phyloP scores from a whole-genome alignment of 2,113 vertebrate genomes.

The Microcebus lehilahytsara region DNA sequence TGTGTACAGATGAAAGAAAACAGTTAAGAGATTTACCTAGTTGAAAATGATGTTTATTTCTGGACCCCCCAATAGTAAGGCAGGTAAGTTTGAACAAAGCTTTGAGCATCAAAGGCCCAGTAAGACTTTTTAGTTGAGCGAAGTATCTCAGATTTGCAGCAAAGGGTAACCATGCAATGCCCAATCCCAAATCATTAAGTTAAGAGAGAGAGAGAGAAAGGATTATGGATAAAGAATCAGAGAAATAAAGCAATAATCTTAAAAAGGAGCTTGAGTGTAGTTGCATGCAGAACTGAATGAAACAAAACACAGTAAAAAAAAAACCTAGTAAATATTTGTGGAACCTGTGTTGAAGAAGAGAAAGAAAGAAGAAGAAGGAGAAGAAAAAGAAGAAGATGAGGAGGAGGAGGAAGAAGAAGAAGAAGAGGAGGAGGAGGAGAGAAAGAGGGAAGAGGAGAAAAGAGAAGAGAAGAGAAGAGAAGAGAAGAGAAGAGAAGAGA shows the following conservation, averaged over 20 bases:
- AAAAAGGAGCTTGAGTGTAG: neutral
- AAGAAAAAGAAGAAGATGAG: fast-evolving
- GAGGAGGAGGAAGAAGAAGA: too few relatives aligned
- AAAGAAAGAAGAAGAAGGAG: too few relatives aligned
- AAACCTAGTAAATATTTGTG: neutral
- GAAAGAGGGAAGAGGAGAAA: too few relatives aligned
- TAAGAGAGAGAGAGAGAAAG: neutral
- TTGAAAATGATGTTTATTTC: neutral
- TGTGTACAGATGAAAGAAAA: neutral
- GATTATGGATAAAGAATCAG: neutral
- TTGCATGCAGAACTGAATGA: neutral
- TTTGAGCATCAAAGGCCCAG: neutral
- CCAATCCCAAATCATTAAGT: neutral
- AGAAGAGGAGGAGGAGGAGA: too few relatives aligned
- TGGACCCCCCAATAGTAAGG: neutral
- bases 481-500: too few relatives aligned
- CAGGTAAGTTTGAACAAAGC: neutral
- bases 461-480: too few relatives aligned
- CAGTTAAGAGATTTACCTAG: neutral
- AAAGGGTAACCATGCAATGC: neutral
- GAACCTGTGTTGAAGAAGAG: neutral
- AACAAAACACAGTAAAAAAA: neutral
- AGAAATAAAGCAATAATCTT: neutral
- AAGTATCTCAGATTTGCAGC: neutral
- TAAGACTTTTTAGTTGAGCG: neutral